Base-by-base conservation (phyloP, 2,888 invertebrate species). In the Galeruca laticollis region DNA sequence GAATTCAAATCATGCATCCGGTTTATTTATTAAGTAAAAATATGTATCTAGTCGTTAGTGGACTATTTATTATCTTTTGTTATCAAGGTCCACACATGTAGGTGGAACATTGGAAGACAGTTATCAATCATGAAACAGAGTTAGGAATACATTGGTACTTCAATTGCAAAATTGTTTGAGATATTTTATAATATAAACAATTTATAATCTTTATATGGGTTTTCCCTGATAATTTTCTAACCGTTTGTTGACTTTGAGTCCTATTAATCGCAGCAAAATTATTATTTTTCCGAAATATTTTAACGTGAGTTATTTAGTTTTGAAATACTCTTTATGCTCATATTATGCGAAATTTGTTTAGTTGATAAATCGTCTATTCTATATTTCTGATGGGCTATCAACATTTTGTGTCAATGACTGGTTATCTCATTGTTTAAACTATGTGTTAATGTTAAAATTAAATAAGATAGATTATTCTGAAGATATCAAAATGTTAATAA, bases 381-480 rank as follows among this genome's bases (percentile, higher is more conserved):
- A 15, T 2, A 1, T 15, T 15, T 47, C 9, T 47, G 18, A 47
- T 18, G 47, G 18, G 15, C 47, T 47, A 47, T 47, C 18, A 47
- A 47, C 10, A 1, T 47, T 15, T 47, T 47, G 18, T 18, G 56
- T 57, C 56, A 57, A 57, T 57, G 56, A 57, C 56, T 57, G 56
- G 8, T 57, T 57, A 57, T 57, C 56, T 35, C 18, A 47, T 47
- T 47, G 18, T 47, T 47, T 47, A 47, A 47, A 47, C 47, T 47
- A 47, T 47, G 40, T n/a, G n/a, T 40, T 40, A 13, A 40, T 40
- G 40, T 40, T 40, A 8, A 15, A 47, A 47, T 47, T 47, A 47
- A 47, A 47, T 47, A 40, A 10, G 9, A 40, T 47, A 47, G 47
- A 47, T 47, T 15, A 47, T 15, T 47, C 15, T 8, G 18, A 10